Evolutionary conservation across 1,140 invertebrate genomes (phyloP).

Genomic region (Hycleus phaleratus): DNA sequence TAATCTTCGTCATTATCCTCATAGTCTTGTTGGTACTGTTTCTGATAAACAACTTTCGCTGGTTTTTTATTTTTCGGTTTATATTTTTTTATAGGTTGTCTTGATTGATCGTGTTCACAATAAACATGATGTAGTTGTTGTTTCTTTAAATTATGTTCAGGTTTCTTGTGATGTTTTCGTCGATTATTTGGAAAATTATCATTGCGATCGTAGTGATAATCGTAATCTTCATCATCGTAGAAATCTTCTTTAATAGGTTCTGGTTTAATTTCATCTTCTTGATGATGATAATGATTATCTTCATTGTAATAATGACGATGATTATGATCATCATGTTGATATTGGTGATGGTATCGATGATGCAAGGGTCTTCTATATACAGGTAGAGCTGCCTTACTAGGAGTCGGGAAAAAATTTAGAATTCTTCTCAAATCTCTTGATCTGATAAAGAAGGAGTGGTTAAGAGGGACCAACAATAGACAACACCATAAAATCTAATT

Average conservation of each 20-base stretch:
- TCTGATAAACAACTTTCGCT: not conserved
- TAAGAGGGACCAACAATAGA: not conserved
- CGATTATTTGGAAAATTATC: not conserved
- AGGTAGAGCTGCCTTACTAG: not conserved
- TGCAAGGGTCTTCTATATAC: too few species aligned
- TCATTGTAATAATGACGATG: not conserved
- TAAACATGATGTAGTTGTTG: not conserved
- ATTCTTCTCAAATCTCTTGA: slow-evolving; percentile 8
- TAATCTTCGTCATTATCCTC: slow-evolving; percentile 3
- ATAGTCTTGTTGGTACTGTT: not conserved
- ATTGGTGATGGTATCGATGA: not conserved
- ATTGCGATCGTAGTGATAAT: not conserved
- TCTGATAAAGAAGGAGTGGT: slow-evolving; percentile 5
- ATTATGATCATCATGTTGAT: not conserved
- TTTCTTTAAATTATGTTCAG: not conserved
- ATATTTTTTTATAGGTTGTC: not conserved
- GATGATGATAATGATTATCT: not conserved
- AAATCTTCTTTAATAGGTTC: not conserved
- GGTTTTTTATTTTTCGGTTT: not conserved
- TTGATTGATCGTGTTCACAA: not conserved
- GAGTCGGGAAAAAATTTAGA: slow-evolving; percentile 1
- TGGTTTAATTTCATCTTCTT: not conserved
- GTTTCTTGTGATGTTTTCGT: not conserved
- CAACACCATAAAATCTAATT: not conserved
- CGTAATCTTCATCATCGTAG: slow-evolving; percentile 3